Base-by-base conservation (phyloP, 2,797 vertebrate genomes). In the Galagoides demidoff region DNA sequence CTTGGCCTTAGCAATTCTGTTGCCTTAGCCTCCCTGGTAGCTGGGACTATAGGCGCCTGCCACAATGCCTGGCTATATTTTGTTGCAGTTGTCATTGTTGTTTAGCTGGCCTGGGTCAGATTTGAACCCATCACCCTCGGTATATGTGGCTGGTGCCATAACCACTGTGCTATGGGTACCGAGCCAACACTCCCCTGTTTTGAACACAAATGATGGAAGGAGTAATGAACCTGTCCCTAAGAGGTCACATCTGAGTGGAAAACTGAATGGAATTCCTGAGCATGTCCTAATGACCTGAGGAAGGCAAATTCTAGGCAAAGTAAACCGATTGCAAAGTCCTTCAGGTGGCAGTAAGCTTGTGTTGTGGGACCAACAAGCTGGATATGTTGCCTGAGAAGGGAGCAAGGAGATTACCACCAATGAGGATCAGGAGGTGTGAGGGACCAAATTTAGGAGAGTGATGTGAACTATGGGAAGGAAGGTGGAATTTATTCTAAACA, bases 401-500 rank as follows among this genome's bases (percentile, higher is more conserved):
- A 45, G 43, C 59, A 45, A 37, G 34, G 16, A 37, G 0, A 27
- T 49, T 3, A 64, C 0, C 22, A 49, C 29, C 14, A 8, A n/a
- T 31, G 29, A 66, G 16, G 52, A n/a, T 23, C 1, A 13, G 27
- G 2, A 39, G 9, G 52, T 34, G 5, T 22, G 27, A 89, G 57
- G 2, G 11, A 16, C 14, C 31, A 78, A 45, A 23, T 29, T 76
- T 34, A 77, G 20, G 45, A 89, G 9, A 61, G 55, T 55, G 57
- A 37, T 7, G 14, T 66, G 77, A 82, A 13, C 13, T 19, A 39
- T 27, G 14, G 6, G 31, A 43, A 70, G 52, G 27, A 22, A 10
- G 70, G 82, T 71, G 31, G 13, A 81, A 85, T 71, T 95, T 85
- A 52, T 89, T 86, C 43, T 76, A 78, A 90, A 76, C 1, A 34